Percentiles rank a stretch among this genome's conserved stretches.
phyloP scores from a whole-genome alignment of 2,113 vertebrate species.

The Scortum barcoo region DNA sequence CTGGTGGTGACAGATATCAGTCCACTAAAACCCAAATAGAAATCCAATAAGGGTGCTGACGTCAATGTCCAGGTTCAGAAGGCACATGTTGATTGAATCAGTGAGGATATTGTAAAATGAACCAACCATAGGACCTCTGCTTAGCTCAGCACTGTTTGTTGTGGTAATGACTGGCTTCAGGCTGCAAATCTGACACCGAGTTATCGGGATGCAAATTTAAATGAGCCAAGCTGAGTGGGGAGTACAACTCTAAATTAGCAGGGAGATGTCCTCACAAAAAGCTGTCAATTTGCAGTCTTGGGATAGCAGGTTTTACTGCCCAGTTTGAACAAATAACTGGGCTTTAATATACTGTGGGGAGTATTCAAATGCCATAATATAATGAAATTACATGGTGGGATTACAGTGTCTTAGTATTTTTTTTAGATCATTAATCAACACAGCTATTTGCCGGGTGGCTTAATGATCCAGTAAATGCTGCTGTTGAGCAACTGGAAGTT shows the following conservation, averaged over 20 bases:
- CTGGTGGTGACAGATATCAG: slow-evolving; percentile 38
- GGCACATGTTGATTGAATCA: slow-evolving; percentile 48
- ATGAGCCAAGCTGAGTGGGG: background rate
- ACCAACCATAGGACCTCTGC: slow-evolving; percentile 2
- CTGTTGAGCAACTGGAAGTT: background rate
- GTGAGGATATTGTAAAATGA: slow-evolving; percentile 10
- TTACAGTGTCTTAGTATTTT: background rate
- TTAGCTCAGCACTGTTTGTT: slow-evolving; percentile 8
- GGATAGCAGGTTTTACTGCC: background rate
- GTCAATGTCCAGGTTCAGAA: slow-evolving; percentile 54
- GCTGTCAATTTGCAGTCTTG: slow-evolving; percentile 11
- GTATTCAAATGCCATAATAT: background rate
- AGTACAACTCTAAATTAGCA: slow-evolving; percentile 18
- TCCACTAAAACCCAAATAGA: slow-evolving; percentile 37
- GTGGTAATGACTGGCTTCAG: slow-evolving; percentile 30
- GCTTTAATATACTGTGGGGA: background rate
- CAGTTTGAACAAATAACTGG: background rate
- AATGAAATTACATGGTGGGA: background rate
- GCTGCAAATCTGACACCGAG: slow-evolving; percentile 38
- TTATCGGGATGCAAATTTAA: slow-evolving; percentile 24
- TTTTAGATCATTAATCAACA: background rate
- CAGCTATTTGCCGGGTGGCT: too few species aligned
- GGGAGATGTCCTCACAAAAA: slow-evolving; percentile 21
- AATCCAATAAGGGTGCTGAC: slow-evolving; percentile 56
- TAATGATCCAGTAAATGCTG: too few species aligned